Evolutionary conservation across 2,113 vertebrate genomes (phyloP).

Genomic region (Charina bottae): DNA sequence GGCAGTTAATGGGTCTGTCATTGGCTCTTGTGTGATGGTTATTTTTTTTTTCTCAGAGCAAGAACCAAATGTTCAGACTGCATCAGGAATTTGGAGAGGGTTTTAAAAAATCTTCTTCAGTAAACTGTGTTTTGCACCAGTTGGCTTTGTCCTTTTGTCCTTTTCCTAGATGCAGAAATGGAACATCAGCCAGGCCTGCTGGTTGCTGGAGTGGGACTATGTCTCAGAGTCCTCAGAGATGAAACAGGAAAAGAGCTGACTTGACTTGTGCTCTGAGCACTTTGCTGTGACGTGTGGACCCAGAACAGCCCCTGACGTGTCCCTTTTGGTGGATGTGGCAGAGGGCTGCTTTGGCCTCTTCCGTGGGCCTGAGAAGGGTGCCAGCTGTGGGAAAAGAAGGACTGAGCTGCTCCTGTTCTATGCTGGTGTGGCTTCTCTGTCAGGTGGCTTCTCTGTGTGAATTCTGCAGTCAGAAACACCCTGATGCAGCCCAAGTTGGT

Average conservation of each 20-base stretch:
- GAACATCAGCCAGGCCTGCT: neutral
- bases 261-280: neutral
- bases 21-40: neutral
- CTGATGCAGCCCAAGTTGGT: neutral
- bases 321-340: neutral
- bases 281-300: neutral
- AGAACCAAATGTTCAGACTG: neutral
- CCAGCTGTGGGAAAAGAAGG: neutral
- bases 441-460: neutral
- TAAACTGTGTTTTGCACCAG: too few species aligned
- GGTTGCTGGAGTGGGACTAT: neutral
- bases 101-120: neutral
- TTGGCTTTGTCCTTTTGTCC: neutral
- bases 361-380: neutral
- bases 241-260: neutral
- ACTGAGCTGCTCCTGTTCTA: neutral
- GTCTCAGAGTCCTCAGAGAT: neutral
- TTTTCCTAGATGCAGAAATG: neutral
- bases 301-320: neutral
- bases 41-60: neutral
- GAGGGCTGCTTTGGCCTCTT: neutral
- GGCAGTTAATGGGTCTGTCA: too few species aligned
- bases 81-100: neutral
- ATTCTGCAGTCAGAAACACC: neutral
- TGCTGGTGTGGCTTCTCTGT: neutral